Conservation (phyloP, 2,797 vertebrate genomes). For the Trematomus bernacchii region DNA sequence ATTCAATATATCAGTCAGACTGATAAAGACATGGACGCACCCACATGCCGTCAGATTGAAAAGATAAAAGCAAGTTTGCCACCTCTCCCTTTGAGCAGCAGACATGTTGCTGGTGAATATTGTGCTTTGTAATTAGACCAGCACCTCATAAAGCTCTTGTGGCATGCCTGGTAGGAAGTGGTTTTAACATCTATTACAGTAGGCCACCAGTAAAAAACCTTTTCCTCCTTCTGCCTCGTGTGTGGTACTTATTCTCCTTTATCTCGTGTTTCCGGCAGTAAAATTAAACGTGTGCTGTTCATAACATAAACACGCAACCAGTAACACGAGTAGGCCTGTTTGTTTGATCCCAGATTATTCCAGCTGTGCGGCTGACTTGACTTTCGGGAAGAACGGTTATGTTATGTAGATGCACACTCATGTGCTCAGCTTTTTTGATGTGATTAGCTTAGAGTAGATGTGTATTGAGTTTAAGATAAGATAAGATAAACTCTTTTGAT, state of each 20-base stretch:
- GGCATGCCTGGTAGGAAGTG: conserved; percentile 44
- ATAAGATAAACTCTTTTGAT: too few species aligned
- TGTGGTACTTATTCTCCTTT: conserved; percentile 54
- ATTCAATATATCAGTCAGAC: not conserved
- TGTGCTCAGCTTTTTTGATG: conserved; percentile 26
- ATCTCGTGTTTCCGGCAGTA: conserved; percentile 52
- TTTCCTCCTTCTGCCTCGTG: conserved; percentile 46
- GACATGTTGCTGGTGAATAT: conserved; percentile 21
- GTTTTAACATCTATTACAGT: conserved; percentile 54
- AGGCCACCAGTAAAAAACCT: conserved; percentile 54
- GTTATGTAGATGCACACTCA: not conserved
- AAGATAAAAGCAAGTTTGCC: not conserved
- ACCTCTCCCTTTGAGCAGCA: not conserved
- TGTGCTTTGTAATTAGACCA: conserved; percentile 57
- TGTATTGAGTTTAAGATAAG: not conserved
- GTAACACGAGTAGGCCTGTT: conserved; percentile 29
- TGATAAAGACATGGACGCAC: not conserved
- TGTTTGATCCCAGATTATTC: conserved; percentile 34
- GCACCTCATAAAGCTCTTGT: conserved; percentile 42
- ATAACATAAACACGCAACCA: conserved; percentile 30
- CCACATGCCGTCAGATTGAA: not conserved
- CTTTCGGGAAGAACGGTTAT: conserved; percentile 34
- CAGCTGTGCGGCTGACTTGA: conserved; percentile 20
- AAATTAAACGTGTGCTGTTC: conserved; percentile 51
- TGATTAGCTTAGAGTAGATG: not conserved